Evolutionary conservation across 2,797 vertebrate genomes (phyloP).

Genomic region (Esox lucius): DNA sequence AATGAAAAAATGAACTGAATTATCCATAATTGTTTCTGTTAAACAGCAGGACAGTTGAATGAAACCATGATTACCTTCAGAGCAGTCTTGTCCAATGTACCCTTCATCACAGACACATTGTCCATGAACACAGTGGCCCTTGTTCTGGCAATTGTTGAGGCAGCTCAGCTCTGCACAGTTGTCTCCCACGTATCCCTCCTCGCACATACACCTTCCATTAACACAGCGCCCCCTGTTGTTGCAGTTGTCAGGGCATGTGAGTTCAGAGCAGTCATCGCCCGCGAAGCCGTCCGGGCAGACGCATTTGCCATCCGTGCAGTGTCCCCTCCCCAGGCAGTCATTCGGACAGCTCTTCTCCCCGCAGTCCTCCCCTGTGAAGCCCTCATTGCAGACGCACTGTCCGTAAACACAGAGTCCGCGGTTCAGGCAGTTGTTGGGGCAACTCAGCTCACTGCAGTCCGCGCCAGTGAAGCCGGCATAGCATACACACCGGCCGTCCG

Average conservation of each 20-base stretch:
- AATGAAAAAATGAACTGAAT: neutral
- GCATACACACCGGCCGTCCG: conserved; percentile 79
- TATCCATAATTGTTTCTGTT: conserved; percentile 1
- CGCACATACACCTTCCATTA: conserved; percentile 81
- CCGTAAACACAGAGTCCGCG: conserved; percentile 81
- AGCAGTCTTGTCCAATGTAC: conserved; percentile 82
- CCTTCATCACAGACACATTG: conserved; percentile 82
- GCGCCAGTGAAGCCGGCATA: conserved; percentile 70
- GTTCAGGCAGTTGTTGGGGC: conserved; percentile 78
- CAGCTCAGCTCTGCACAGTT: conserved; percentile 79
- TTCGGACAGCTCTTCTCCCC: conserved; percentile 78
- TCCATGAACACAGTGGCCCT: conserved; percentile 67
- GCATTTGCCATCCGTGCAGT: conserved; percentile 74
- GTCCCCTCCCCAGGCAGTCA: conserved; percentile 76
- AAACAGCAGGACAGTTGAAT: neutral
- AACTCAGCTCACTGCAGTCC: conserved; percentile 82
- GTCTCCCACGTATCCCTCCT: conserved; percentile 76
- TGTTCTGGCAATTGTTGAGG: conserved; percentile 75
- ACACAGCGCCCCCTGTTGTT: conserved; percentile 79
- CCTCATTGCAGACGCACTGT: conserved; percentile 83
- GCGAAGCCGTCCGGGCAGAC: conserved; percentile 76
- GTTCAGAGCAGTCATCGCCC: conserved; percentile 80
- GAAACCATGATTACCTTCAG: conserved; percentile 67
- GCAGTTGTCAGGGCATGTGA: conserved; percentile 79
- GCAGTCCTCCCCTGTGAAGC: conserved; percentile 82